Conservation (phyloP, 92 coral and sea anemone genomes). For the Epizoanthus illoricatus region DNA sequence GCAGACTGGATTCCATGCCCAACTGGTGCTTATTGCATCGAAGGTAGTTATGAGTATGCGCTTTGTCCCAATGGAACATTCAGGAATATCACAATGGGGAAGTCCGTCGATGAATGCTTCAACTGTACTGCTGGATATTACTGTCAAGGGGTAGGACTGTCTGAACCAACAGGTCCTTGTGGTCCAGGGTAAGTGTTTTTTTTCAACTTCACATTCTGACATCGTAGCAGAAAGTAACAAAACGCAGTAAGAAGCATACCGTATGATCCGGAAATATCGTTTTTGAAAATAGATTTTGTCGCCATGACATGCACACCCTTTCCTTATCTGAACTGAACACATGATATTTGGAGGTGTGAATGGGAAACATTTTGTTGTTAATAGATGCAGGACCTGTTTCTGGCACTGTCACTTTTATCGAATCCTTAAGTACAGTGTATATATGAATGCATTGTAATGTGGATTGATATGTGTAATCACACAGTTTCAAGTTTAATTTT, state of each 20-base stretch:
- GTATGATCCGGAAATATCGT: too few species aligned
- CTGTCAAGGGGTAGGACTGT: constrained; percentile 83
- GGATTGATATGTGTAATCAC: too few species aligned
- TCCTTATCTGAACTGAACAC: too few species aligned
- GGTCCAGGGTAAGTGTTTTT: constrained; percentile 69
- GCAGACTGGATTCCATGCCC: constrained; percentile 89
- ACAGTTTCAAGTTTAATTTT: too few species aligned
- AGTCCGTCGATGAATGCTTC: constrained; percentile 70
- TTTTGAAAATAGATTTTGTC: too few species aligned
- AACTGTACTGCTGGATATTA: constrained; percentile 90
- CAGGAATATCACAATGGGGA: constrained; percentile 75
- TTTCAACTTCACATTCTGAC: background rate
- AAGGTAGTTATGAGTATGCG: constrained; percentile 67
- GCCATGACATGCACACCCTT: too few species aligned
- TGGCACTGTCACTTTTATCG: too few species aligned
- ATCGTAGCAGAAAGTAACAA: background rate
- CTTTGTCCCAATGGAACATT: constrained; percentile 88
- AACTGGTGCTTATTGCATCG: constrained; percentile 72
- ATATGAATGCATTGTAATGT: too few species aligned
- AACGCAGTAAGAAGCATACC: background rate
- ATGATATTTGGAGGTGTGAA: too few species aligned
- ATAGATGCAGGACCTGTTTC: too few species aligned
- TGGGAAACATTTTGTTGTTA: too few species aligned
- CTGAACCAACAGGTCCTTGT: constrained; percentile 81
- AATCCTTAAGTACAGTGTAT: too few species aligned